Percentiles rank a stretch among this genome's conserved stretches.
Conservation (phyloP, 2,113 vertebrate species). For the Alaudala cheleensis region DNA sequence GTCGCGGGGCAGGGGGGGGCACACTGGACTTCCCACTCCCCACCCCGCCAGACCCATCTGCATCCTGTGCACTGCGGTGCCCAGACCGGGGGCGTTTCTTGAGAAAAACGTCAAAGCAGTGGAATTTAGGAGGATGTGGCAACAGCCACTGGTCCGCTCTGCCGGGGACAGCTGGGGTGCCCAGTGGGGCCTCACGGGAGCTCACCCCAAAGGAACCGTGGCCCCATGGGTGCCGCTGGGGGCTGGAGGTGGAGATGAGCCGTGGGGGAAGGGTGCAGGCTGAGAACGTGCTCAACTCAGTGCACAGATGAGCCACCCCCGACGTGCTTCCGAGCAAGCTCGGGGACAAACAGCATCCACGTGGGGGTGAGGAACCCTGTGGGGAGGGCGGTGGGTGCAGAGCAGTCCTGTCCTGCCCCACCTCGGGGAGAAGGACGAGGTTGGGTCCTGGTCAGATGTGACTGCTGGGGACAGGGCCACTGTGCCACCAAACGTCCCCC, state of each 20-base stretch:
- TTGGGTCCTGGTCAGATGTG: background rate
- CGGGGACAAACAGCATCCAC: fast-evolving
- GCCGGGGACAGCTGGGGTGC: background rate
- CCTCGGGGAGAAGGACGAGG: background rate
- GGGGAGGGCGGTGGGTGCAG: background rate
- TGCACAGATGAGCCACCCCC: fast-evolving
- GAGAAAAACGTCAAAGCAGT: background rate
- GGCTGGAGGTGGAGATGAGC: background rate
- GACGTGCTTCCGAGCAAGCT: background rate
- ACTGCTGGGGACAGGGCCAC: background rate
- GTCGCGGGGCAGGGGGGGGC: fast-evolving
- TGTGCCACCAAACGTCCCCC: background rate
- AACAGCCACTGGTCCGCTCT: fast-evolving
- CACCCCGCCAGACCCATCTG: background rate
- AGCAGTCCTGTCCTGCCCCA: background rate
- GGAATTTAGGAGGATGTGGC: background rate
- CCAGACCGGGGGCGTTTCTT: background rate
- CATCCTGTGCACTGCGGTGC: background rate
- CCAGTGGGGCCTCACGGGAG: no score
- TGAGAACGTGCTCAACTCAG: background rate
- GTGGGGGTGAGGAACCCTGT: fast-evolving
- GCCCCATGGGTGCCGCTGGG: background rate
- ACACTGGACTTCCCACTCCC: background rate
- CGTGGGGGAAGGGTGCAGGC: fast-evolving
- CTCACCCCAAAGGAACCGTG: background rate